Percentiles rank a stretch among this genome's conserved stretches.
Conservation (phyloP, 2,888 invertebrate species). For the Eremobia ochroleuca region DNA sequence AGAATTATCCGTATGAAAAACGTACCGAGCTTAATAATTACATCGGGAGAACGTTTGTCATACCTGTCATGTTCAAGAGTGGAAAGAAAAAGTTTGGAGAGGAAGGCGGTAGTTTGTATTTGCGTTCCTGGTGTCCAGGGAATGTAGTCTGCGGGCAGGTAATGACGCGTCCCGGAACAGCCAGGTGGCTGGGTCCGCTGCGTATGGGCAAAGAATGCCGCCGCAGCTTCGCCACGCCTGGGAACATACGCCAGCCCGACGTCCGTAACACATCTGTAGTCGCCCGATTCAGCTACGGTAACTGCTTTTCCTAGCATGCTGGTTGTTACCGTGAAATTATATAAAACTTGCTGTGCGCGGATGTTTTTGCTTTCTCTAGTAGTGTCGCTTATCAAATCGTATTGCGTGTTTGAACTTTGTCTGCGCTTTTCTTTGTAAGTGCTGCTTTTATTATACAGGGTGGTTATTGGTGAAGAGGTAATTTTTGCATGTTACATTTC, state of each 20-base stretch:
- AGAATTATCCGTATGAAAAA: conserved; percentile 71
- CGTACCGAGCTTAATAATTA: conserved; percentile 71
- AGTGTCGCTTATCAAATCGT: conserved; percentile 22
- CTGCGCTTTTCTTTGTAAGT: not conserved
- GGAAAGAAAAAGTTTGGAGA: conserved; percentile 79
- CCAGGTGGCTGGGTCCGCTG: conserved; percentile 82
- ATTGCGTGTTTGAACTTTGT: not conserved
- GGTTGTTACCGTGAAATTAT: conserved; percentile 63
- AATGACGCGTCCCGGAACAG: conserved; percentile 86
- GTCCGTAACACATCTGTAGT: conserved; percentile 76
- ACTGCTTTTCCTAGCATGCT: conserved; percentile 76
- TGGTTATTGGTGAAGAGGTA: not conserved
- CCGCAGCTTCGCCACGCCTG: conserved; percentile 79
- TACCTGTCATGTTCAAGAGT: conserved; percentile 72
- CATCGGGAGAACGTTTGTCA: conserved; percentile 71
- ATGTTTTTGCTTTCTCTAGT: conserved; percentile 36
- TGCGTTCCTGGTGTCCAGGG: conserved; percentile 82
- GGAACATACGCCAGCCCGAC: conserved; percentile 79
- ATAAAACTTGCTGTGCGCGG: conserved; percentile 42
- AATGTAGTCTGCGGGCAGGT: conserved; percentile 81
- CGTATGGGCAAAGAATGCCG: conserved; percentile 88
- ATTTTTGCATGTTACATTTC: not conserved
- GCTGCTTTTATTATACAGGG: not conserved
- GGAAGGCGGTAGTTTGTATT: conserved; percentile 83
- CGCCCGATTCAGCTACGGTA: conserved; percentile 77